Conservation (phyloP, 2,797 vertebrate species). For the Sylvilagus floridanus region DNA sequence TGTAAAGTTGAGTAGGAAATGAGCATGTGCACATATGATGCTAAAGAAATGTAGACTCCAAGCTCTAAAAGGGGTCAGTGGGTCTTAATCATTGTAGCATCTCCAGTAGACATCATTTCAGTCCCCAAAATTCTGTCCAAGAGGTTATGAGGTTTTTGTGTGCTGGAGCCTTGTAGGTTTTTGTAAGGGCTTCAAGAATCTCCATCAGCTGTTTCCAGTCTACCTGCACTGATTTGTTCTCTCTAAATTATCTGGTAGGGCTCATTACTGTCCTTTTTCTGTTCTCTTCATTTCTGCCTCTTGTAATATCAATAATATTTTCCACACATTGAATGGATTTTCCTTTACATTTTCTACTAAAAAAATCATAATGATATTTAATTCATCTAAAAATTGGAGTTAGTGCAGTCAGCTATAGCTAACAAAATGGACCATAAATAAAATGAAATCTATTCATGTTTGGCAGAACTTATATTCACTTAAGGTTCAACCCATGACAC, state of each 20-base stretch:
- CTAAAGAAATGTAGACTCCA: neutral
- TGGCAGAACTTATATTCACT: neutral
- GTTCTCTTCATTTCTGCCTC: neutral
- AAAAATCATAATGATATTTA: constrained; percentile 25
- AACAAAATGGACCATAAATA: constrained; percentile 54
- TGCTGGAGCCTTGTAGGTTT: neutral
- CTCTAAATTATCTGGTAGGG: neutral
- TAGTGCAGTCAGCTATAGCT: neutral
- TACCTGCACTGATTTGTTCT: neutral
- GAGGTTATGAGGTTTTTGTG: neutral
- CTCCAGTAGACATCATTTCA: neutral
- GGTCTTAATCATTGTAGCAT: neutral
- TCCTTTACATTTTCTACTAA: neutral
- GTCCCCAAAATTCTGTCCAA: neutral
- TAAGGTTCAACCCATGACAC: neutral
- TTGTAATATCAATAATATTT: neutral
- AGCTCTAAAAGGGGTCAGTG: neutral
- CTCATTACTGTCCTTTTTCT: neutral
- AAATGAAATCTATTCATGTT: neutral
- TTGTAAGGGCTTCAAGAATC: neutral
- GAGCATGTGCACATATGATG: neutral
- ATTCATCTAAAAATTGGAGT: neutral
- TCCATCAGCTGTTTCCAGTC: neutral
- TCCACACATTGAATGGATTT: neutral
- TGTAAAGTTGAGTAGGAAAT: neutral